Conservation (phyloP, 2,888 invertebrate genomes). For the Entomobrya multifasciata region DNA sequence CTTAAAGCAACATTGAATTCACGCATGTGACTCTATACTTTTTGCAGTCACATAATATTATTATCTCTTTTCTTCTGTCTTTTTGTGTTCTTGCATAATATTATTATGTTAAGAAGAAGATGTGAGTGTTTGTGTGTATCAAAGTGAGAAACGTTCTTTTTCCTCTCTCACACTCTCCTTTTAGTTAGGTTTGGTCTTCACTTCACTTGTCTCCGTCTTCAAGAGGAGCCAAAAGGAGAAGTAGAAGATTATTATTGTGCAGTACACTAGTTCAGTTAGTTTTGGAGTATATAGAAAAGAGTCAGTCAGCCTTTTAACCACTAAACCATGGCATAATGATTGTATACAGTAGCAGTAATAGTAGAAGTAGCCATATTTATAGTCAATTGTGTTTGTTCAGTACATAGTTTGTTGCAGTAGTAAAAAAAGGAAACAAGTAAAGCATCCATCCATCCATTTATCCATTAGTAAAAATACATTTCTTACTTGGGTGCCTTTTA, state of each 20-base stretch:
- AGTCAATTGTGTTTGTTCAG: conserved; percentile 64
- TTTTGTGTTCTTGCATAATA: conserved; percentile 26
- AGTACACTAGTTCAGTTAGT: conserved; percentile 44
- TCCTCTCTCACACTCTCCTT: conserved; percentile 1
- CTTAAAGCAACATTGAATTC: conserved; percentile 27
- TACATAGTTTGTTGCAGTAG: too few species aligned
- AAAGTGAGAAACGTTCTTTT: conserved; percentile 61
- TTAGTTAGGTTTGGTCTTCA: conserved; percentile 20
- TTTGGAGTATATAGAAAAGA: not conserved
- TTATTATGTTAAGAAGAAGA: conserved; percentile 37
- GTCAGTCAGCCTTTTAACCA: conserved; percentile 41
- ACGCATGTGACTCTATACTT: too few species aligned
- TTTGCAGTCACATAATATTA: conserved; percentile 22
- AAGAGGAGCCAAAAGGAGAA: conserved; percentile 7
- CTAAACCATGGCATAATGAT: conserved; percentile 46
- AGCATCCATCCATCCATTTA: conserved; percentile 55
- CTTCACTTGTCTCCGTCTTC: conserved; percentile 18
- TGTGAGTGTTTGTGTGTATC: conserved; percentile 49
- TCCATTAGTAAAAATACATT: conserved; percentile 63
- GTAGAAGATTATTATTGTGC: conserved; percentile 58
- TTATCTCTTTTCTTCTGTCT: conserved; percentile 4
- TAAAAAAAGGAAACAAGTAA: conserved; percentile 47
- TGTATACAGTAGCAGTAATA: not conserved
- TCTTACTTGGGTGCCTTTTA: conserved; percentile 66
- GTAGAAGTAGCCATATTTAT: conserved; percentile 6